Percentiles rank a stretch among this genome's conserved stretches.
Evolutionary conservation across 2,888 invertebrate genomes (phyloP).

Genomic region (Coremacera marginata): DNA sequence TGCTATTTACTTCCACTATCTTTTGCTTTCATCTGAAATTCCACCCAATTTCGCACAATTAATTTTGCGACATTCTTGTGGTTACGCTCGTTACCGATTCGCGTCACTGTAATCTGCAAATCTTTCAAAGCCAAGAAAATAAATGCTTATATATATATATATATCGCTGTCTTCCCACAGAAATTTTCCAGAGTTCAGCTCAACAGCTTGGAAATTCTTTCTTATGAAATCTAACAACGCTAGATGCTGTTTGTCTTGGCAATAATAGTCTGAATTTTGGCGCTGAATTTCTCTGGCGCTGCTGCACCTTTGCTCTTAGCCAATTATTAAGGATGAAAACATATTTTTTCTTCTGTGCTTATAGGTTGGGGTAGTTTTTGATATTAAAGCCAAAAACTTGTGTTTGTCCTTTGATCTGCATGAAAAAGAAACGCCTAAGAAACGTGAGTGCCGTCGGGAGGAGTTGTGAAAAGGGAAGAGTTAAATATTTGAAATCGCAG

Average conservation of each 20-base stretch:
- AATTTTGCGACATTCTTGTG: conserved; percentile 23
- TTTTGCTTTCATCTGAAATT: not conserved
- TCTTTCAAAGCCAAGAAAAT: conserved; percentile 4
- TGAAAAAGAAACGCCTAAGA: not conserved
- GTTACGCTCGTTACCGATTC: not conserved
- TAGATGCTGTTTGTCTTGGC: not conserved
- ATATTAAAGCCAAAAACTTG: not conserved
- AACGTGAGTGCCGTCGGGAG: not conserved
- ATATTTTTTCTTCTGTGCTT: not conserved
- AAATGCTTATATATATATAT: conserved; percentile 2
- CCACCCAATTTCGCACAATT: conserved; percentile 22
- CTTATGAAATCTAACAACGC: not conserved
- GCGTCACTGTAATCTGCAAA: not conserved
- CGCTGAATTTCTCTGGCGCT: not conserved
- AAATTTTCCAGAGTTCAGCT: too few species aligned
- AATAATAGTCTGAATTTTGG: not conserved
- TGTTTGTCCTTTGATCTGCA: conserved; percentile 18
- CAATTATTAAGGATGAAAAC: not conserved
- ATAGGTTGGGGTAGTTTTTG: not conserved
- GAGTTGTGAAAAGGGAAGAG: not conserved
- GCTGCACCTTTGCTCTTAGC: not conserved
- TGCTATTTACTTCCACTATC: not conserved
- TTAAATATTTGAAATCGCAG: not conserved
- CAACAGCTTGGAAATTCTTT: too few species aligned
- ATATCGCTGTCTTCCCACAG: not conserved